Percentiles rank a stretch among this genome's conserved stretches.
Conservation (phyloP, 2,797 vertebrate species). For the Pangasius macronema region DNA sequence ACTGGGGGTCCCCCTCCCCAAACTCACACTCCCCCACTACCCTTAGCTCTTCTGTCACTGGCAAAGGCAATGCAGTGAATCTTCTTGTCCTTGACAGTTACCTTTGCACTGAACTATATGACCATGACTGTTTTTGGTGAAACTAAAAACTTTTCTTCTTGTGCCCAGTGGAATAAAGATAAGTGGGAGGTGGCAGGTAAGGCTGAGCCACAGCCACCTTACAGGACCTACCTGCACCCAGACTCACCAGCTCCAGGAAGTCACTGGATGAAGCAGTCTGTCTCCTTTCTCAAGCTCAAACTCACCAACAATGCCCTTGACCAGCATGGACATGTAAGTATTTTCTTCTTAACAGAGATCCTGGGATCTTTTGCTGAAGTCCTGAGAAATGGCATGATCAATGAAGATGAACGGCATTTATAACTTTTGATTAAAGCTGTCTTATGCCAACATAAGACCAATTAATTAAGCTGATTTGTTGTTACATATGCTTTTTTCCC, state of each 20-base stretch:
- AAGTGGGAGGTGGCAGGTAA: conserved; percentile 93
- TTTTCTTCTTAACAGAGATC: not conserved
- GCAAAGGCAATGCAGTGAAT: conserved; percentile 2
- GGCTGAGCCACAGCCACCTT: conserved; percentile 89
- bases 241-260: conserved; percentile 89
- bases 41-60: conserved; percentile 31
- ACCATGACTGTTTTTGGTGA: not conserved
- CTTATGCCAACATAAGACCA: not conserved
- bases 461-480: not conserved
- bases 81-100: conserved; percentile 25
- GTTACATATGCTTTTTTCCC: not conserved
- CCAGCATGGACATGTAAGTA: conserved; percentile 87
- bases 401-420: not conserved
- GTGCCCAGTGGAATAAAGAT: conserved; percentile 87
- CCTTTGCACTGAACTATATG: not conserved
- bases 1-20: conserved; percentile 64
- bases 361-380: not conserved
- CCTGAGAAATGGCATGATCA: not conserved
- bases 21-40: conserved; percentile 23
- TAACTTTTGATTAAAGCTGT: not conserved
- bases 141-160: conserved; percentile 6
- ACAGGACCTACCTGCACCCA: conserved; percentile 88
- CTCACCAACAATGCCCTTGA: conserved; percentile 93
- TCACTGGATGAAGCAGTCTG: conserved; percentile 91
- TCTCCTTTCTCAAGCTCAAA: conserved; percentile 92